Evolutionary conservation across 2,888 invertebrate species (phyloP).

Genomic region (Colletes collaris): DNA sequence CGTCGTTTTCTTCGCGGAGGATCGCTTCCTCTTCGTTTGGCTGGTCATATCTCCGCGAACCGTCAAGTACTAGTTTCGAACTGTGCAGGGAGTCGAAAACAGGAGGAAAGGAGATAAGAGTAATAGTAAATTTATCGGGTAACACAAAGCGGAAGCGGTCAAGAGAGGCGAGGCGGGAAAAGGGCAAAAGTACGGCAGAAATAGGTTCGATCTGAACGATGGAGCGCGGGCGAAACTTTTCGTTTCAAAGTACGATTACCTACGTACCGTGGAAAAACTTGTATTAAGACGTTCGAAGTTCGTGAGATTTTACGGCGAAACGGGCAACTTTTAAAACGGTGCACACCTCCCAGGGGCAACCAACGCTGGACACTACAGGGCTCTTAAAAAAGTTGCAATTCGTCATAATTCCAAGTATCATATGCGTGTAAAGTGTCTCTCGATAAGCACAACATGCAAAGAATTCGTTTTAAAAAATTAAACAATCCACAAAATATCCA

Average conservation of each 20-base stretch:
- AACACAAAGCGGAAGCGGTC: conserved; percentile 70
- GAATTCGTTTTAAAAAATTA: too few relatives aligned
- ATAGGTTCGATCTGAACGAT: conserved; percentile 66
- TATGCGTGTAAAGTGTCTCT: too few relatives aligned
- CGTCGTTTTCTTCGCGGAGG: conserved; percentile 21
- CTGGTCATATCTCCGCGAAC: conserved; percentile 56
- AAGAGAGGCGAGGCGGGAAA: conserved; percentile 31
- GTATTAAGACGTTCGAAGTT: conserved; percentile 70
- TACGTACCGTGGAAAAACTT: conserved; percentile 70
- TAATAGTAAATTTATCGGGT: conserved; percentile 71
- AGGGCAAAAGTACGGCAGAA: conserved; percentile 44
- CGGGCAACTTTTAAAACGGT: conserved; percentile 61
- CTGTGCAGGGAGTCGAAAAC: conserved; percentile 48
- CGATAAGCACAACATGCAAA: too few relatives aligned
- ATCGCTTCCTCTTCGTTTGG: conserved; percentile 28
- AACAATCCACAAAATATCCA: too few relatives aligned
- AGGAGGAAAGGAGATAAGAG: conserved; percentile 65
- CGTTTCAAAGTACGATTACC: conserved; percentile 73
- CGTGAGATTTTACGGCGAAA: conserved; percentile 58
- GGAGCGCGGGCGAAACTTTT: conserved; percentile 65
- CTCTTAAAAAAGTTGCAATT: conserved; percentile 36
- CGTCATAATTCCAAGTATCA: conserved; percentile 7
- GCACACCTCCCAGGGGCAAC: conserved; percentile 33
- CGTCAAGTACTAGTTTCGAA: conserved; percentile 54
- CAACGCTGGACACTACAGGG: conserved; percentile 11